Percentiles rank a stretch among this genome's conserved stretches.
phyloP scores from a whole-genome alignment of 2,113 vertebrate genomes.

The Myrmecophaga tridactyla region DNA sequence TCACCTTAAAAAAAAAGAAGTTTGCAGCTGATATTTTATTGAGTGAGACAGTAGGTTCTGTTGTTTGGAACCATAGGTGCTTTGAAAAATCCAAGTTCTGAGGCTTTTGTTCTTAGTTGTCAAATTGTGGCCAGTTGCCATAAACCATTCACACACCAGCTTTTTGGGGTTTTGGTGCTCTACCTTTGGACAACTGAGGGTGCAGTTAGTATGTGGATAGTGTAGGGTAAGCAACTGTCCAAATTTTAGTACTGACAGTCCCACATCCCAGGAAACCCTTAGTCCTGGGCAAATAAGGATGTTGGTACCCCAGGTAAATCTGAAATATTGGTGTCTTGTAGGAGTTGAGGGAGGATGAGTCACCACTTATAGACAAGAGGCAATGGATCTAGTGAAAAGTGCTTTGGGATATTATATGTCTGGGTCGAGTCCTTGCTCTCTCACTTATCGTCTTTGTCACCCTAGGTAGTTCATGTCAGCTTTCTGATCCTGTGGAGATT shows the following conservation, averaged over 20 bases:
- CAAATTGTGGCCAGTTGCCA: slow-evolving; percentile 1
- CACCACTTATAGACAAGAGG: background rate
- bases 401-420: background rate
- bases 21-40: slow-evolving; percentile 16
- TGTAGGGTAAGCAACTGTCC: background rate
- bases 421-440: background rate
- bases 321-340: background rate
- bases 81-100: background rate
- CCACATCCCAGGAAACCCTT: background rate
- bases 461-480: background rate
- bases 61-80: background rate
- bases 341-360: background rate
- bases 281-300: background rate
- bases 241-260: background rate
- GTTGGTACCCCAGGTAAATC: background rate
- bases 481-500: background rate
- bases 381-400: background rate
- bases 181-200: background rate
- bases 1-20: background rate
- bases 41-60: background rate
- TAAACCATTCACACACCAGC: background rate
- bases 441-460: background rate
- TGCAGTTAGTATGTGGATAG: background rate
- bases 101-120: slow-evolving; percentile 34
- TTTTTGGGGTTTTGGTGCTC: background rate